Evolutionary conservation across 1,140 invertebrate genomes (phyloP).

Genomic region (Drosophila ananassae): DNA sequence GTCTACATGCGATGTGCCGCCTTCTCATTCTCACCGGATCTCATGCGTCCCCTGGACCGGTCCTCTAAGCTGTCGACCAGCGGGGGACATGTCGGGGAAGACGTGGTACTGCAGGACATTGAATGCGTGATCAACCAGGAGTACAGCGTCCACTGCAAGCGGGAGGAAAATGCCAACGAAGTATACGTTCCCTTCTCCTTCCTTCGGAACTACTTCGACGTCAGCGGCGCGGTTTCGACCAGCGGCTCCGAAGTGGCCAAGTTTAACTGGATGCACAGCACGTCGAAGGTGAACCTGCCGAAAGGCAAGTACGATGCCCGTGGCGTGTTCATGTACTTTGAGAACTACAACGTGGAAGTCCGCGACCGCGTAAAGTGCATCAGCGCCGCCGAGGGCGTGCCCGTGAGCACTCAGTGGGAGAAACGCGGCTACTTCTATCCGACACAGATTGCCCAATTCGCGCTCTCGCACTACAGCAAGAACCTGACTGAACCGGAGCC

Average conservation of each 20-base stretch:
- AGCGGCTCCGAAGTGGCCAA: conserved; percentile 85
- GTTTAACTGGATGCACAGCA: conserved; percentile 98
- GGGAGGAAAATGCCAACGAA: conserved; percentile 92
- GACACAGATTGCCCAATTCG: conserved; percentile 99
- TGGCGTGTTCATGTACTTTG: conserved; percentile 97
- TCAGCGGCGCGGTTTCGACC: conserved; percentile 84
- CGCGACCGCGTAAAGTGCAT: conserved; percentile 98
- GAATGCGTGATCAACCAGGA: conserved; percentile 96
- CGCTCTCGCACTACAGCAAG: conserved; percentile 98
- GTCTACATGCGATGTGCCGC: conserved; percentile 86
- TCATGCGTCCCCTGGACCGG: conserved; percentile 58
- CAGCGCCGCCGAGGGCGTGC: conserved; percentile 95
- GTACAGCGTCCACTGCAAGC: conserved; percentile 92
- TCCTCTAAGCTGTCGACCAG: conserved; percentile 8
- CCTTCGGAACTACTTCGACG: conserved; percentile 97
- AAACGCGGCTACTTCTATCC: conserved; percentile 97
- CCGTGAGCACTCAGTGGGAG: conserved; percentile 98
- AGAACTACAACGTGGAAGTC: conserved; percentile 97
- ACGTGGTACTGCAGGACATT: conserved; percentile 87
- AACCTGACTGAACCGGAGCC: conserved; percentile 93
- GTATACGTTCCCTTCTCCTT: conserved; percentile 97
- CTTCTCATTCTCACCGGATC: conserved; percentile 72
- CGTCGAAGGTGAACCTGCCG: conserved; percentile 95
- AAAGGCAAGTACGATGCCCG: conserved; percentile 94
- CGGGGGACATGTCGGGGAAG: conserved; percentile 6